Base-by-base conservation (phyloP, 2,797 vertebrate genomes). In the Euthynnus affinis region DNA sequence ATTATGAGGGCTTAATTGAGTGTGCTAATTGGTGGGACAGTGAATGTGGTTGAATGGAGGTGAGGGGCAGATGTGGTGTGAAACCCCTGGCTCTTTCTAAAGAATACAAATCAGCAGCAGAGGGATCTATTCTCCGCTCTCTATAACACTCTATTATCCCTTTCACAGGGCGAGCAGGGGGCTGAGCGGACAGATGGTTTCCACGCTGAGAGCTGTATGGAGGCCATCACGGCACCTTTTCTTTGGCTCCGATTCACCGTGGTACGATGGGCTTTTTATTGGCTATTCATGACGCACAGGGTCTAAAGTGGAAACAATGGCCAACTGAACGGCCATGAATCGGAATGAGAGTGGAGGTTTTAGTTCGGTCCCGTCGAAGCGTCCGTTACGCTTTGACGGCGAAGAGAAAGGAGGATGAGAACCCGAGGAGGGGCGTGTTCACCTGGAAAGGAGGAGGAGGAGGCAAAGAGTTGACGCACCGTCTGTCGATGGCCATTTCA, bases 1-100 rank as follows among this genome's bases (percentile, higher is more conserved):
- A 93, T 92, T 88, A 92, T 91, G 79, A 78, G 73, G 63, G 88
- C 77, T 92, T 93, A 93, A 94, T 93, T 92, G 92, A 94, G 89
- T 93, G 93, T 87, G 85, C 88, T 90, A 92, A 93, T 92, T 87
- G 87, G 85, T 4, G 27, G 53, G 46, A 63, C 44, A 72, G 77
- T 88, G 74, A 88, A 84, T 76, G 70, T 40, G 61, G 18, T 37
- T 75, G 66, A 81, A 81, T 52, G 66, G 73, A 29, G 84, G 78
- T 3, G 65, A 64, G 75, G 84, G 84, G 88, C 92, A 94, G 91
- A 93, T 93, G 92, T 90, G 81, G 68, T 80, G 85, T 74, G 76
- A 84, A 85, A 88, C 83, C 88, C 82, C 80, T 85, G 87, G 80
- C 27, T 70, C 74, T 76, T 84, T 91, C 86, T 87, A 81, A 89